phyloP scores from a whole-genome alignment of 2,113 vertebrate species.

The Callaeas wilsoni region DNA sequence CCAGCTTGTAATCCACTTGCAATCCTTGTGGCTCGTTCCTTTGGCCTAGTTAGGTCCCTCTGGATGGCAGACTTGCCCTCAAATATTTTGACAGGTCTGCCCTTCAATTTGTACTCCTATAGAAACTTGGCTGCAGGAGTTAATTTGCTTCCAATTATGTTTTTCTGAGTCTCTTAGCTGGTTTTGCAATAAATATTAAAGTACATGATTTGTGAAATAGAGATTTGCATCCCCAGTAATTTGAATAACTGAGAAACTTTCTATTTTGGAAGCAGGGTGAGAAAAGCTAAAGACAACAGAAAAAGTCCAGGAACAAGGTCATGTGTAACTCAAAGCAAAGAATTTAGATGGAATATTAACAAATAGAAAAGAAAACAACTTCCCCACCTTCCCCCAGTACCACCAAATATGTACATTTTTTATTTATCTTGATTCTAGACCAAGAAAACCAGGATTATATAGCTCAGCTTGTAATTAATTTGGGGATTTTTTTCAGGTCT shows the following conservation, averaged over 20 bases:
- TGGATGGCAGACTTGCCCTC: background rate
- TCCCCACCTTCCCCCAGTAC: rapidly evolving
- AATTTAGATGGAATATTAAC: background rate
- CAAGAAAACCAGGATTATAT: background rate
- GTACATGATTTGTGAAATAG: background rate
- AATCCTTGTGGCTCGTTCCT: background rate
- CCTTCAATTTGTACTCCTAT: background rate
- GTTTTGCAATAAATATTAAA: background rate
- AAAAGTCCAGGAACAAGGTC: background rate
- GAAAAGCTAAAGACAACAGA: background rate
- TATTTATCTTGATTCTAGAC: background rate
- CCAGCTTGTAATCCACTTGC: background rate
- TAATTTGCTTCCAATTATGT: background rate
- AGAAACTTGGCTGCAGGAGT: background rate
- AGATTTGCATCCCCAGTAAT: background rate
- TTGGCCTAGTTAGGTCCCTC: background rate
- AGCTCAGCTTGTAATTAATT: background rate
- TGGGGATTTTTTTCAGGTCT: background rate
- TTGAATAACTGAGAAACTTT: background rate
- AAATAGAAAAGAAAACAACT: background rate
- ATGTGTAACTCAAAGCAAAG: background rate
- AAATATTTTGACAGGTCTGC: background rate
- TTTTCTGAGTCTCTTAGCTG: background rate
- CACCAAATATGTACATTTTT: background rate
- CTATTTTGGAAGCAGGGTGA: background rate